These are phyloP conservation scores for Hyla sarda DNA, from an alignment of 2,113 vertebrate species.

Conservation along the genomic window DNA sequence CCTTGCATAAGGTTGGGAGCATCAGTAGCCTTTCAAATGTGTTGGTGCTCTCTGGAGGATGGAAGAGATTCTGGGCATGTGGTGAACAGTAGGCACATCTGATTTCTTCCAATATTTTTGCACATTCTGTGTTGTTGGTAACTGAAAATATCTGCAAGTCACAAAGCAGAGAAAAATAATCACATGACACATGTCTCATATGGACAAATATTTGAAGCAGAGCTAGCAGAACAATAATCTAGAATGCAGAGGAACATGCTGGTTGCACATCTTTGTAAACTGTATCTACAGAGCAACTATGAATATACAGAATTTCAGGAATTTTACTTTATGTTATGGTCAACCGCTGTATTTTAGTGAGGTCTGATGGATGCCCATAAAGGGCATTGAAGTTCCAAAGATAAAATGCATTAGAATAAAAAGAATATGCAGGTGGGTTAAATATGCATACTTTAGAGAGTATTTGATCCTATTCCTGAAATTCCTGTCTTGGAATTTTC, in stretches of 20 bases:
- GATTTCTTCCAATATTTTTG: slow-evolving; percentile 94
- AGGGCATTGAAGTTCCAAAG: slow-evolving; percentile 34
- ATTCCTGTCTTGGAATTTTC: slow-evolving; percentile 55
- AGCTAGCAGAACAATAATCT: neutral
- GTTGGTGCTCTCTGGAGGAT: slow-evolving; percentile 83
- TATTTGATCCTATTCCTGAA: slow-evolving; percentile 56
- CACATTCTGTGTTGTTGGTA: slow-evolving; percentile 97
- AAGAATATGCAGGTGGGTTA: slow-evolving; percentile 45
- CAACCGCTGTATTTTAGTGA: neutral
- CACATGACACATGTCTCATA: neutral
- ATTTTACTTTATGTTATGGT: slow-evolving; percentile 2
- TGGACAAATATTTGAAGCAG: neutral
- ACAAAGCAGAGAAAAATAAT: slow-evolving; percentile 75
- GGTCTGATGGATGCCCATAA: neutral
- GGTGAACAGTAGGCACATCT: slow-evolving; percentile 96
- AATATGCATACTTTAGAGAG: slow-evolving; percentile 57
- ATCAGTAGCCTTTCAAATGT: slow-evolving; percentile 83
- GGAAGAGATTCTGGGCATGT: slow-evolving; percentile 93
- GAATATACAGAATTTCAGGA: neutral
- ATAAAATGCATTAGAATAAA: slow-evolving; percentile 54
- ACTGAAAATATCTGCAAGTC: slow-evolving; percentile 90
- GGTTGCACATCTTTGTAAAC: neutral
- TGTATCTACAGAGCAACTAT: neutral
- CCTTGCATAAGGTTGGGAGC: slow-evolving; percentile 91
- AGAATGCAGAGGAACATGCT: neutral